Conservation (phyloP, 2,113 vertebrate species). For the Phalacrocorax brasilianus region DNA sequence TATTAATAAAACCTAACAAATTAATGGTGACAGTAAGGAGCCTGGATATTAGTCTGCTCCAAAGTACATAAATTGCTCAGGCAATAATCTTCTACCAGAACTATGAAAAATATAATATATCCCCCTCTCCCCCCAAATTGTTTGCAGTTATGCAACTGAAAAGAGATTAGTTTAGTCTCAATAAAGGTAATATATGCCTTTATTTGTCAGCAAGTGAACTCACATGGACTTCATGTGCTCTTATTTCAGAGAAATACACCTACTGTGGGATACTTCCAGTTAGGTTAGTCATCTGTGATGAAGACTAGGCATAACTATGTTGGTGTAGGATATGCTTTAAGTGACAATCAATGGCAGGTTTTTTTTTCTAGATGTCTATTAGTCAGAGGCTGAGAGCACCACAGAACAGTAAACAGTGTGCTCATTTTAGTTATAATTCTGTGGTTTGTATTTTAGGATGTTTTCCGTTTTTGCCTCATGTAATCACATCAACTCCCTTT, state of each 20-base stretch:
- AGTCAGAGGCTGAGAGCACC: neutral
- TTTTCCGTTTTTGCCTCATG: slow-evolving; percentile 8
- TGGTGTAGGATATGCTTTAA: neutral
- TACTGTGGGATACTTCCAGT: neutral
- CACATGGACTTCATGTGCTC: neutral
- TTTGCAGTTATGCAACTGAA: neutral
- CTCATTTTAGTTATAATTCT: neutral
- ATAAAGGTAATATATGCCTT: neutral
- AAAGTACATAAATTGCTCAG: neutral
- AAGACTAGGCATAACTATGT: neutral
- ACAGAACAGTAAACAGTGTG: neutral
- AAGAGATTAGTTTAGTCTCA: neutral
- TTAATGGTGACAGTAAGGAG: neutral
- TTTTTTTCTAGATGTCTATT: neutral
- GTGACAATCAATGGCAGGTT: neutral
- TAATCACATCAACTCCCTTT: neutral
- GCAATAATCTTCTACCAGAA: neutral
- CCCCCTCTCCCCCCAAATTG: neutral
- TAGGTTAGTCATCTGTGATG: neutral
- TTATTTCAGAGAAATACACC: neutral
- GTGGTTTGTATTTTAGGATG: neutral
- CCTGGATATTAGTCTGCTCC: neutral
- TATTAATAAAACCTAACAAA: neutral
- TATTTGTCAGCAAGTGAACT: neutral
- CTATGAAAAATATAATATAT: neutral